These are phyloP conservation scores for Sturnus vulgaris DNA, from an alignment of 2,113 vertebrate genomes.

Conservation along the genomic window DNA sequence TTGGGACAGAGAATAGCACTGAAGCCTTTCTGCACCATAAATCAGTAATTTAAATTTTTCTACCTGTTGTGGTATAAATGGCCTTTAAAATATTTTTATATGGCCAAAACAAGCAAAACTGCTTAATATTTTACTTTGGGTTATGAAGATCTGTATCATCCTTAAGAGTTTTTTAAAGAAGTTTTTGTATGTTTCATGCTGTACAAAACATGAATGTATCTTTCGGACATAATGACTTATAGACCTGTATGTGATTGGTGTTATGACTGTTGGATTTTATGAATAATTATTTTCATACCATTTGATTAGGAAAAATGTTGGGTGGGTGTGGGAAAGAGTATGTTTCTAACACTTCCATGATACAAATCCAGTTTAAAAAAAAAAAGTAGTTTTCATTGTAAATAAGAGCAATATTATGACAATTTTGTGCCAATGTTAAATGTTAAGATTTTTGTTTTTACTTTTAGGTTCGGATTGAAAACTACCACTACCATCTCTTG, in stretches of 20 bases:
- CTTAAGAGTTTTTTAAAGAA: slow-evolving; percentile 44
- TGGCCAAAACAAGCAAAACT: slow-evolving; percentile 58
- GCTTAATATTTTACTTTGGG: slow-evolving; percentile 61
- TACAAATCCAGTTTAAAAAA: slow-evolving; percentile 55
- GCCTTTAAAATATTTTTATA: slow-evolving; percentile 77
- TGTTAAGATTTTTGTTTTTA: slow-evolving; percentile 41
- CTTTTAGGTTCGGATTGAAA: slow-evolving; percentile 56
- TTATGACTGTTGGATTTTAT: slow-evolving; percentile 71
- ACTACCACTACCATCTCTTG: slow-evolving; percentile 30
- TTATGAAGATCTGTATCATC: slow-evolving; percentile 70
- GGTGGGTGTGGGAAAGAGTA: slow-evolving; percentile 26
- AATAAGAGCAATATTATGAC: slow-evolving; percentile 72
- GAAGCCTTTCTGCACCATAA: slow-evolving; percentile 36
- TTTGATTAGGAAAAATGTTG: slow-evolving; percentile 56
- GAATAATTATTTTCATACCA: slow-evolving; percentile 73
- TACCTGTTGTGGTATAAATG: slow-evolving; percentile 72
- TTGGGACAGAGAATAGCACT: neutral
- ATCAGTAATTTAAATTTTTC: slow-evolving; percentile 40
- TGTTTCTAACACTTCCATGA: slow-evolving; percentile 60
- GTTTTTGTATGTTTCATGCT: slow-evolving; percentile 77
- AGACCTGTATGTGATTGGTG: slow-evolving; percentile 58
- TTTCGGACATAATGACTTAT: slow-evolving; percentile 65
- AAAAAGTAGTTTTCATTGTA: slow-evolving; percentile 54
- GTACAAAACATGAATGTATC: slow-evolving; percentile 80
- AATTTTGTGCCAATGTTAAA: slow-evolving; percentile 66